Base-by-base conservation (phyloP, 1,140 invertebrate genomes). In the Frieseomelitta varia region DNA sequence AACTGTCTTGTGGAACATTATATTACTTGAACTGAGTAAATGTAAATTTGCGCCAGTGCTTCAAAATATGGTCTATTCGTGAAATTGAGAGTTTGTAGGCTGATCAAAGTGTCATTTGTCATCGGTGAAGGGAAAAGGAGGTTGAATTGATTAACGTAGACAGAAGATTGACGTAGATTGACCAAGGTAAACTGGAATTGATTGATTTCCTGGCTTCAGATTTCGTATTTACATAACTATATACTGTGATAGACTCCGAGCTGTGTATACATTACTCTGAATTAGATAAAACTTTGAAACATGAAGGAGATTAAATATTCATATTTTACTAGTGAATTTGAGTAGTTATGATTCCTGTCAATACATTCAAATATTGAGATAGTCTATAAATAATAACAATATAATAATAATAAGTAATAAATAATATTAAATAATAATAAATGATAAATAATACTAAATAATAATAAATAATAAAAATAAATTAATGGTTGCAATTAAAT, bases 211-310 rank as follows among this genome's bases (percentile, higher is more conserved):
- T 69, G 34, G 21, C 27, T 24, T 67, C 65, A 67, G 65, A 67
- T 67, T 67, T 67, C 65, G 61, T 65, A 65, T 65, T 65, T 65
- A 27, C n/a, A 65, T 65, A 65, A 27, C 61, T 65, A 65, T 65
- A 65, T 15, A 65, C 61, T 15, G n/a, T 17, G 27, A 6, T 8
- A 27, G 14, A 15, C 15, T 14, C n/a, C 1, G n/a, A 17, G 27
- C n/a, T 8, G n/a, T 15, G 15, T 27, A 6, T 27, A 65, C n/a
- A 8, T 65, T 65, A 65, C 61, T 63, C 15, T 63, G 61, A 27
- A 63, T 63, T 27, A 63, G n/a, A 14, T 27, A n/a, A n/a, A 63
- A 63, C 61, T 27, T 6, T 8, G 61, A 65, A 65, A 65, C 4
- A 15, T 11, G 61, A 27, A 17, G 56, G 24, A 24, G 61, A 27